A percentile compares a stretch with the other conserved stretches of the same genome.
These are phyloP conservation scores for Dicyrtomina minuta DNA, from an alignment of 2,888 invertebrate genomes.

Conservation along the genomic window DNA sequence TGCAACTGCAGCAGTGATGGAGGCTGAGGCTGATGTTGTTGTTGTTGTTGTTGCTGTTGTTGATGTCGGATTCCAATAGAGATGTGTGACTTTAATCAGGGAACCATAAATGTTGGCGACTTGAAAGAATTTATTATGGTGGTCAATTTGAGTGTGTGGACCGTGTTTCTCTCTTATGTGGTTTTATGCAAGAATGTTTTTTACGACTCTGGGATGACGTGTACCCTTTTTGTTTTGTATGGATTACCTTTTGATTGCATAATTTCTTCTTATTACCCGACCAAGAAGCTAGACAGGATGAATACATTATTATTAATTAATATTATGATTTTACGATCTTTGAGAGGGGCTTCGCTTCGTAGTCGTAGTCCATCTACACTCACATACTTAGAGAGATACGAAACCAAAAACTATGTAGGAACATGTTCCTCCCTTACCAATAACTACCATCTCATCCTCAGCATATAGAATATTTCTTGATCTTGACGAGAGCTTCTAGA, in stretches of 20 bases:
- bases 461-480: too few relatives aligned
- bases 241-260: constrained; percentile 25
- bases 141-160: constrained; percentile 15
- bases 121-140: constrained; percentile 32
- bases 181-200: constrained; percentile 23
- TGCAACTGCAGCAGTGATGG: too few relatives aligned
- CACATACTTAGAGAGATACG: too few relatives aligned
- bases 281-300: constrained; percentile 20
- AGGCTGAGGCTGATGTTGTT: not conserved
- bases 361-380: too few relatives aligned
- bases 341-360: not conserved
- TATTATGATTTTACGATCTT: constrained; percentile 26
- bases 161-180: not conserved
- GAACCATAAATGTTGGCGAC: constrained; percentile 36
- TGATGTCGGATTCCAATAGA: constrained; percentile 23
- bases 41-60: too few relatives aligned
- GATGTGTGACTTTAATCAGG: constrained; percentile 39
- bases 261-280: constrained; percentile 22
- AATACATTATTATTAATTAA: constrained; percentile 32
- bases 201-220: constrained; percentile 20
- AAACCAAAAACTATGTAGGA: too few relatives aligned
- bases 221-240: constrained; percentile 33
- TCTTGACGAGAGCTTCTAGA: too few relatives aligned
- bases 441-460: too few relatives aligned
- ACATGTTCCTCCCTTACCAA: too few relatives aligned